Evolutionary conservation across 2,113 vertebrate species (phyloP), one percentile per base, ranked within the genome.

Genomic region (Lagopus leucura): DNA sequence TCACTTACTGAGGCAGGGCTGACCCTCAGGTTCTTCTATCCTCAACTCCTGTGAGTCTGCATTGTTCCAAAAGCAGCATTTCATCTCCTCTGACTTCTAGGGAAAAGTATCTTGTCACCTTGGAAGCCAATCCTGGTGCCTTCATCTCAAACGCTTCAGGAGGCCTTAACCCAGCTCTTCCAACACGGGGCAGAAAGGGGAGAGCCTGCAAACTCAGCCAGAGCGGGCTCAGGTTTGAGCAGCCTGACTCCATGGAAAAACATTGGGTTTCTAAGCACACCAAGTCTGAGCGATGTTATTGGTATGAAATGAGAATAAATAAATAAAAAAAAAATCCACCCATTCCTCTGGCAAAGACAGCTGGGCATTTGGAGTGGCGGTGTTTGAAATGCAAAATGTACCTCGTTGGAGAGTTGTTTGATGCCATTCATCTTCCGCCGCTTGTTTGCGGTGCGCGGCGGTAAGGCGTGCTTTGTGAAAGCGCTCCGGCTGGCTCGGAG

Each of bases 361-460:
- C 92, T 84, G 87, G 87, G 86, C 83, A 66, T 92, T 90, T 84
- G 90, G 86, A 84, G 58, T 2, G 88, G 47, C 48, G 82, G 85
- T 10, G 69, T 90, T 93, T 90, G 94, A 95, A 93, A 87, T 93
- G 94, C 93, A 90, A 92, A 90, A 45, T 20, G 88, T 60, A 18
- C 82, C 91, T 88, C 88, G 25, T 18, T 32, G 85, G 89, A 92
- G 91, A 92, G 83, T 24, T 69, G 73, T 71, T 90, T 36, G 3
- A 0, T 5, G 75, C 52, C 24, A 67, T 83, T 80, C 88, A 74
- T 70, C 63, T 54, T 50, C 54, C 2, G 5, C 63, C 3, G 43
- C 84, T 52, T 50, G 82, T 82, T 90, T 84, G 86, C 5, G 1
- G 8, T 1, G 72, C 8, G 54, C 71, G 36, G 81, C 91, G 22